Evolutionary conservation across 2,113 vertebrate genomes (phyloP).

Genomic region (Tympanuchus pallidicinctus): DNA sequence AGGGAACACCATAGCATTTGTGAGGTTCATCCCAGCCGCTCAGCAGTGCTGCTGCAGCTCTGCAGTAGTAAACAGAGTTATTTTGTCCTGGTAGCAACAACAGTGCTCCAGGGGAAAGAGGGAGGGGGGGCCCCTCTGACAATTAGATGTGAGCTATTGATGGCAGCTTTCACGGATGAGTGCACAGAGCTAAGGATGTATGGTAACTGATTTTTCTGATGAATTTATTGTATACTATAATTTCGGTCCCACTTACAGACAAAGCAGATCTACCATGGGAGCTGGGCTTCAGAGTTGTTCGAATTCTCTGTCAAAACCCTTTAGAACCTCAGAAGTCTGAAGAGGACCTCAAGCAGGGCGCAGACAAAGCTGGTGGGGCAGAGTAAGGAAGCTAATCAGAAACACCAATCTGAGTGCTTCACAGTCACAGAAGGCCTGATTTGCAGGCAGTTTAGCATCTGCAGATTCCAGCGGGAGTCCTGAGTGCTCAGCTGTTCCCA

Average conservation of each 20-base stretch:
- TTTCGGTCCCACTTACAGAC: background rate
- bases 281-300: background rate
- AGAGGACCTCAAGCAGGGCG: background rate
- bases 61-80: background rate
- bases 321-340: background rate
- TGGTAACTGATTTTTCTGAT: slow-evolving; percentile 32
- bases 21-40: background rate
- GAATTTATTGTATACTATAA: background rate
- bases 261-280: background rate
- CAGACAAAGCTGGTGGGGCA: background rate
- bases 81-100: background rate
- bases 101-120: background rate
- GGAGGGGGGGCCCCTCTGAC: background rate
- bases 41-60: background rate
- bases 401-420: background rate
- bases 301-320: background rate
- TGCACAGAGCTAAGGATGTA: background rate
- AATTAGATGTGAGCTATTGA: slow-evolving; percentile 21
- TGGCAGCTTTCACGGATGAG: slow-evolving; percentile 44
- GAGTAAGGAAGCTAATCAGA: background rate
- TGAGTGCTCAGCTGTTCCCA: background rate
- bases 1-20: fast-evolving
- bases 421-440: background rate
- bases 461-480: background rate
- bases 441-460: background rate